A percentile compares a stretch with the other conserved stretches of the same genome.
phyloP scores from a whole-genome alignment of 2,113 vertebrate genomes.

The Brachypteracias leptosomus region DNA sequence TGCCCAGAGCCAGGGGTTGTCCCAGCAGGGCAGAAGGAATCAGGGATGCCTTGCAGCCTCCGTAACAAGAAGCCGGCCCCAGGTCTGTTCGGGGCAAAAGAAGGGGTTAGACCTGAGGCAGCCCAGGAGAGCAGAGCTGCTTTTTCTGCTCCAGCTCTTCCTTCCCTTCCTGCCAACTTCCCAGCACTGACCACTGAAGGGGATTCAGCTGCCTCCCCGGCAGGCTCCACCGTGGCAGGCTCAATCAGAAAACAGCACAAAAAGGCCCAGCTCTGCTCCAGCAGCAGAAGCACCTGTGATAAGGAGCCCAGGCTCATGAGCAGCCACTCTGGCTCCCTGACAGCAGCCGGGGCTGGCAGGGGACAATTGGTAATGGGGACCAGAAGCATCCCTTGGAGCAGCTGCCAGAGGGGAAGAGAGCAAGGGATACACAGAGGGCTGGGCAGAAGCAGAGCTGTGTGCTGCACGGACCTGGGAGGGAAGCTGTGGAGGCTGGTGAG shows the following conservation, averaged over 20 bases:
- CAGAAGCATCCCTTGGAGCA: background rate
- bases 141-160: background rate
- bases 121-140: background rate
- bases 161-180: background rate
- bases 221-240: accelerated
- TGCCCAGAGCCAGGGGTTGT: background rate
- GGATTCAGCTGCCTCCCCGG: background rate
- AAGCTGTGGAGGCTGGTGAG: background rate
- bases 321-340: accelerated
- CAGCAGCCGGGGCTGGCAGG: background rate
- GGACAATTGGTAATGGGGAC: background rate
- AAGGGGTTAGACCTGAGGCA: background rate
- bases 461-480: accelerated
- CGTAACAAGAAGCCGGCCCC: background rate
- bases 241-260: background rate
- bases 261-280: background rate
- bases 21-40: background rate
- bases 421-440: background rate
- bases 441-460: accelerated
- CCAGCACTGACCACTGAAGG: background rate
- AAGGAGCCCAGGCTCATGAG: background rate
- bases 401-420: background rate
- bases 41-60: background rate
- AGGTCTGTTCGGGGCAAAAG: background rate
- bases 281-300: background rate